Conservation (phyloP, 2,888 invertebrate species). For the Lagria hirta region DNA sequence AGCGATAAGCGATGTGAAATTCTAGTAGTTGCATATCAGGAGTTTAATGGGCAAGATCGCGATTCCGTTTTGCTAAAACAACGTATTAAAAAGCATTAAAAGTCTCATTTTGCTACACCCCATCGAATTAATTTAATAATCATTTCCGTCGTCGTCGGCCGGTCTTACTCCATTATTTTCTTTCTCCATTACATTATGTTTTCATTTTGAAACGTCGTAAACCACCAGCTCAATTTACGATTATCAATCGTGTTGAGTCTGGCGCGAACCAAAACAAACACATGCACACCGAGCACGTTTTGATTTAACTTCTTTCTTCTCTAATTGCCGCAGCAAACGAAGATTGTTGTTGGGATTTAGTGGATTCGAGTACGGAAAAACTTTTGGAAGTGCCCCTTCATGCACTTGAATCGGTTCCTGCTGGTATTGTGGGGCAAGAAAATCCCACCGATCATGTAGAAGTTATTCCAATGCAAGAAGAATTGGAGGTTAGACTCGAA, state of each 20-base stretch:
- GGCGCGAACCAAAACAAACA: slow-evolving; percentile 14
- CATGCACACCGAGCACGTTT: background rate
- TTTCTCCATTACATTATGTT: too few species aligned
- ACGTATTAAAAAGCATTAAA: too few species aligned
- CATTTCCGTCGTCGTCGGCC: too few species aligned
- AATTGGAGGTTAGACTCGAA: slow-evolving; percentile 60
- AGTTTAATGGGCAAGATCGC: too few species aligned
- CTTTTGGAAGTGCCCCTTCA: slow-evolving; percentile 52
- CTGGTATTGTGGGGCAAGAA: slow-evolving; percentile 21
- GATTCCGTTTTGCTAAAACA: too few species aligned
- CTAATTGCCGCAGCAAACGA: slow-evolving; percentile 40
- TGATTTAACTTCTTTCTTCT: slow-evolving; percentile 17
- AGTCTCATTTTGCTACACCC: too few species aligned
- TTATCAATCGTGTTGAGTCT: slow-evolving; percentile 20
- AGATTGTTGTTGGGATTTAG: slow-evolving; percentile 56
- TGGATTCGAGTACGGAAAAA: slow-evolving; percentile 57
- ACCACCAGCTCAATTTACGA: slow-evolving; percentile 4
- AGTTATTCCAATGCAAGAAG: slow-evolving; percentile 61
- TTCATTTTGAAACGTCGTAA: too few species aligned
- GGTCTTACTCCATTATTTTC: too few species aligned
- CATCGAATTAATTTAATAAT: too few species aligned
- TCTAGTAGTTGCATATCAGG: too few species aligned
- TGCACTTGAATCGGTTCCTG: slow-evolving; percentile 43
- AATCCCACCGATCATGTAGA: slow-evolving; percentile 49
- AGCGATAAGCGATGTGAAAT: too few species aligned